Evolutionary conservation across 2,797 vertebrate species (phyloP).

Genomic region (Muscicapa comitata): DNA sequence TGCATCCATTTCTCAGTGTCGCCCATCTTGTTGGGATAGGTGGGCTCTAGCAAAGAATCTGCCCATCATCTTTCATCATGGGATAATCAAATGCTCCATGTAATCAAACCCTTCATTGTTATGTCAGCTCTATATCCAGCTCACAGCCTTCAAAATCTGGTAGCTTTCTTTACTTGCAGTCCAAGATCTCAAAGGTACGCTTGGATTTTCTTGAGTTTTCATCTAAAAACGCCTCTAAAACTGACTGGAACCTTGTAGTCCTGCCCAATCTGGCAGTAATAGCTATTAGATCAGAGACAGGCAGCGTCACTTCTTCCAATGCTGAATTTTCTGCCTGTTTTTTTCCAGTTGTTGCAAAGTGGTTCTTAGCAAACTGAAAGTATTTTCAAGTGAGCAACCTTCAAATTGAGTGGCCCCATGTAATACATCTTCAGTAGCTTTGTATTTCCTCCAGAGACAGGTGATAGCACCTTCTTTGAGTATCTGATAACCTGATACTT

Average conservation of each 20-base stretch:
- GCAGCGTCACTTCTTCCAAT: fast-evolving
- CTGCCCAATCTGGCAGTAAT: not conserved
- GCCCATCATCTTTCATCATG: not conserved
- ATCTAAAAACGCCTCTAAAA: not conserved
- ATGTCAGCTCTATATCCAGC: not conserved
- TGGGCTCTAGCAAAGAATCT: not conserved
- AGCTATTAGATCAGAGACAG: not conserved
- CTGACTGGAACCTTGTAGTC: not conserved
- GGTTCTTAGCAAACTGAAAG: not conserved
- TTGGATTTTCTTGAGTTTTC: not conserved
- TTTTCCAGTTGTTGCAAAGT: not conserved
- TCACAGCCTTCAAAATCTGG: not conserved
- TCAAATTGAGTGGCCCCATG: not conserved
- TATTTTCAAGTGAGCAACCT: not conserved
- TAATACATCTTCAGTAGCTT: not conserved
- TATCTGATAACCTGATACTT: not conserved
- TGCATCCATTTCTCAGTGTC: not conserved
- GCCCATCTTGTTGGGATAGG: not conserved
- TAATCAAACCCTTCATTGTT: not conserved
- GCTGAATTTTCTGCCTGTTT: not conserved
- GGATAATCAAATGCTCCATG: not conserved
- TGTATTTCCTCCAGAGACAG: not conserved
- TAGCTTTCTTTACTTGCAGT: not conserved
- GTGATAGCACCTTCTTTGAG: not conserved
- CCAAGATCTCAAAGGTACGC: not conserved